Conservation (phyloP, 2,113 vertebrate species). For the Gasterosteus aculeatus region DNA sequence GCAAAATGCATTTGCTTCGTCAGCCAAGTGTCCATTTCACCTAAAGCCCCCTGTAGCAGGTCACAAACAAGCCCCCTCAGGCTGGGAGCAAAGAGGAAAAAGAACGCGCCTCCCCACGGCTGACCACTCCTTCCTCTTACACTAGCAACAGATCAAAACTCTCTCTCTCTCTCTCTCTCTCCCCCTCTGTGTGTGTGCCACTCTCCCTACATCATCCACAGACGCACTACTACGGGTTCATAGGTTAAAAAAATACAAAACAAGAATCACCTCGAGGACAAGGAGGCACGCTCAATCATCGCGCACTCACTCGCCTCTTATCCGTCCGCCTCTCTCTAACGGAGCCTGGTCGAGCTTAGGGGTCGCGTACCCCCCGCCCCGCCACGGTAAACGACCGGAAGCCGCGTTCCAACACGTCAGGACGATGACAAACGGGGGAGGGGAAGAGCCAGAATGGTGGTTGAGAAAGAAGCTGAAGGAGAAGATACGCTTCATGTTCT, state of each 20-base stretch:
- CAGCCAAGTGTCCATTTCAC: constrained; percentile 68
- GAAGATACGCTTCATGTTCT: constrained; percentile 67
- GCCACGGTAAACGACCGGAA: constrained; percentile 60
- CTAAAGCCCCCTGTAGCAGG: constrained; percentile 42
- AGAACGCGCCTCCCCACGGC: constrained; percentile 29
- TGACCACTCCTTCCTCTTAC: constrained; percentile 28
- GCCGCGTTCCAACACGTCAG: constrained; percentile 60
- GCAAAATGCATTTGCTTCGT: constrained; percentile 65
- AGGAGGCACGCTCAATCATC: constrained; percentile 24
- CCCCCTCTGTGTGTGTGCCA: not conserved
- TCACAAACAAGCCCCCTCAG: constrained; percentile 48
- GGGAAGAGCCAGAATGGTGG: constrained; percentile 19
- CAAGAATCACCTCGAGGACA: constrained; percentile 55
- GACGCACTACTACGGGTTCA: constrained; percentile 1
- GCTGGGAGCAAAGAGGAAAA: constrained; percentile 14
- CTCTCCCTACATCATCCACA: not conserved
- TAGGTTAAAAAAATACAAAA: constrained; percentile 11
- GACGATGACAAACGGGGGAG: constrained; percentile 50
- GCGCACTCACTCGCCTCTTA: constrained; percentile 26
- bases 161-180: constrained; percentile 5
- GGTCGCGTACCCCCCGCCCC: constrained; percentile 71
- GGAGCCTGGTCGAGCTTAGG: constrained; percentile 45
- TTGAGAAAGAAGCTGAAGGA: constrained; percentile 65
- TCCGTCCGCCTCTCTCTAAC: constrained; percentile 39
- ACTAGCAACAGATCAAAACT: constrained; percentile 20